Percentiles rank a stretch among this genome's conserved stretches.
Evolutionary conservation across 2,797 vertebrate genomes (phyloP).

Genomic region (Onychomys arenicola): DNA sequence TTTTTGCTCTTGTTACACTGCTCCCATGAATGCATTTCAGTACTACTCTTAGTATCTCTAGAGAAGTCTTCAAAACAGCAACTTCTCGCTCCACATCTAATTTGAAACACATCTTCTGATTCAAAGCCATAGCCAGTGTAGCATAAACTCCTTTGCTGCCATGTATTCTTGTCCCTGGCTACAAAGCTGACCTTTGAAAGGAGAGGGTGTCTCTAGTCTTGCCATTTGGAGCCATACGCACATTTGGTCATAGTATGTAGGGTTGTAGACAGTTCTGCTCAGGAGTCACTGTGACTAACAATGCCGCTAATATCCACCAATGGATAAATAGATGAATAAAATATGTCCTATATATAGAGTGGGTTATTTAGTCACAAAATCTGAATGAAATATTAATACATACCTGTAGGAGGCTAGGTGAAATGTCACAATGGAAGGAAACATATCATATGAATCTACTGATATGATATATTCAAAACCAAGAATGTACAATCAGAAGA

Average conservation of each 20-base stretch:
- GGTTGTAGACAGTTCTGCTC: neutral
- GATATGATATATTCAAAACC: neutral
- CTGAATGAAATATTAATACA: neutral
- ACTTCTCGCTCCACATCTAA: neutral
- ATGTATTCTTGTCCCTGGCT: neutral
- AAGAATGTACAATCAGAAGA: neutral
- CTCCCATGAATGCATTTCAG: neutral
- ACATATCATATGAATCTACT: neutral
- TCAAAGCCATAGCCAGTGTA: neutral
- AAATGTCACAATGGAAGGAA: neutral
- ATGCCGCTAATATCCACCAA: neutral
- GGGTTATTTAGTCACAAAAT: neutral
- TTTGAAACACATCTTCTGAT: neutral
- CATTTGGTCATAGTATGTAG: neutral
- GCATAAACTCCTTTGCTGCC: neutral
- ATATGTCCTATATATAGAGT: neutral
- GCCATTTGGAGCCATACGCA: neutral
- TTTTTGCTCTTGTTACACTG: neutral
- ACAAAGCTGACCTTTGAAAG: neutral
- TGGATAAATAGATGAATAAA: neutral
- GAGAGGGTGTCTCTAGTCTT: neutral
- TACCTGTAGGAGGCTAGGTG: neutral
- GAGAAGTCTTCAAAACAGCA: neutral
- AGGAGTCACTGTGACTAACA: neutral
- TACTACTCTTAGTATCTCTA: neutral